Evolutionary conservation across 1,140 invertebrate genomes (phyloP), one percentile per base, ranked within the genome.

Genomic region (honey bee (Apis mellifera)): DNA sequence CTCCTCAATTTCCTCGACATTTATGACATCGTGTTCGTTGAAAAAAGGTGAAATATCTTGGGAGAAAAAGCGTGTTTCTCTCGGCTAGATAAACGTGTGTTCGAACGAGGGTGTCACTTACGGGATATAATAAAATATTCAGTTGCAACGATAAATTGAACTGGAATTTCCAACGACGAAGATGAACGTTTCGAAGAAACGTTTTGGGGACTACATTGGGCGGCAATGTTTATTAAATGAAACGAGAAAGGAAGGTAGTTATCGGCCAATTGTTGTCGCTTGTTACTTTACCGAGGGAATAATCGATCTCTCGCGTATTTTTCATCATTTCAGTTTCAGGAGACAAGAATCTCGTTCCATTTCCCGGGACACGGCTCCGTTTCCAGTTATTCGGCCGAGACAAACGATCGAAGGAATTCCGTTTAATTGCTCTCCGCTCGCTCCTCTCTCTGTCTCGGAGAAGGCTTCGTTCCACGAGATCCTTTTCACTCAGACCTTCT

Each of bases 361-460:
- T 83, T 77, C 65, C 75, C 17, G 55, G 75, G 32, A 57, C 57
- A 23, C 5, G 26, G 68, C 50, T 82, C 75, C 69, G 50, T 68
- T 85, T 73, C 52, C 64, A 52, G 69, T 78, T 72, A 60, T 71
- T 77, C 64, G 66, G 17, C 21, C 72, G 70, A 85, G 65, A 82
- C 81, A 62, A 78, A 85, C 70, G 82, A 86, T 84, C 78, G 78
- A 84, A 84, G 78, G 72, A 86, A 86, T 86, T 81, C 78, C 82
- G 65, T 84, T 86, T 84, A 84, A 86, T 84, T 86, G 78, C 77
- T 72, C 64, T 32, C 32, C 26, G 26, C 32, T 32, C 4, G 32
- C 32, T 3, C 32, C 32, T 62, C 75, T 72, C 68, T 52, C 76
- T 72, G 68, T 26, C 42, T 19, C 23, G 21, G 57, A 26, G 21